A percentile compares a stretch with the other conserved stretches of the same genome.
Evolutionary conservation across 2,797 vertebrate genomes (phyloP).

Genomic region (Sorex maritimensis): DNA sequence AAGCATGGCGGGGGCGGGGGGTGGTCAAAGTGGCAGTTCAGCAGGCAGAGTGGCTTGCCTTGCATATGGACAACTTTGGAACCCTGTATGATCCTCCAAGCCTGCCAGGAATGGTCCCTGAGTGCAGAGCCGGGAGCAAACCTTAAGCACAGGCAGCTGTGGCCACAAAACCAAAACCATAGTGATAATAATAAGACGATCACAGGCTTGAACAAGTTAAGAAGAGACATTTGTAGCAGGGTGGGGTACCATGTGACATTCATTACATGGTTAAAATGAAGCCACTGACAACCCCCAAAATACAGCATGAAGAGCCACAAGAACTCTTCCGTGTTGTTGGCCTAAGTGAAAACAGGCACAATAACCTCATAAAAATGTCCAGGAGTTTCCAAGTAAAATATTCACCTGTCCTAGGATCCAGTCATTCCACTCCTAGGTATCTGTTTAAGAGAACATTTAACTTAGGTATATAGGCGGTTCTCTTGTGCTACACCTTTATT

Average conservation of each 20-base stretch:
- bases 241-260: not conserved
- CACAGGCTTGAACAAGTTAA: not conserved
- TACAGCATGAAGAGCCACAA: not conserved
- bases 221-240: not conserved
- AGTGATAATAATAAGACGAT: no score
- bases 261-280: not conserved
- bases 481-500: no score
- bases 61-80: no score
- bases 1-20: no score
- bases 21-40: no score
- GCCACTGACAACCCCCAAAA: not conserved
- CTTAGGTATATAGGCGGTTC: not conserved
- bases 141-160: no score
- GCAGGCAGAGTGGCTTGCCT: no score
- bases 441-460: conserved; percentile 26
- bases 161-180: no score
- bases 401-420: not conserved
- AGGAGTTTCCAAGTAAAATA: not conserved
- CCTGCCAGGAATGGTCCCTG: no score
- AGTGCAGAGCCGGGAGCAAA: no score
- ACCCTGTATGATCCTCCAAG: no score
- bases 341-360: not conserved
- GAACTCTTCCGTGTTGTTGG: not conserved
- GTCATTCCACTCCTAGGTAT: not conserved
- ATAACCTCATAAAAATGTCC: not conserved